Evolutionary conservation across 2,888 invertebrate species (phyloP).

Genomic region (Lasioglossum oenotherae): DNA sequence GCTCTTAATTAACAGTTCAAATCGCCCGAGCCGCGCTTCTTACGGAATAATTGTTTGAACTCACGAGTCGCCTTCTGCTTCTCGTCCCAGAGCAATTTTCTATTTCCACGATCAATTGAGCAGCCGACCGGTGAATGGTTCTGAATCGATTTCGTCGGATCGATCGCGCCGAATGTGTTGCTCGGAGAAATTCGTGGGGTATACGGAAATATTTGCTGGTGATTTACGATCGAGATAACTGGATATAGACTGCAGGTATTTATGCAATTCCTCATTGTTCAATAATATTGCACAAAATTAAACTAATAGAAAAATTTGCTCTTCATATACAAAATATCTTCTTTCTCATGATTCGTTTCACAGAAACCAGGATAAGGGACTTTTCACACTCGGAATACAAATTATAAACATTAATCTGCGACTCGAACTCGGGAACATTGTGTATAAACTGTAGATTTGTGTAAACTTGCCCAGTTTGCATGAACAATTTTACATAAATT

Average conservation of each 20-base stretch:
- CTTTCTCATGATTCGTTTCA: too few species aligned
- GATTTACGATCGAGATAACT: not conserved
- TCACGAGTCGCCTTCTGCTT: not conserved
- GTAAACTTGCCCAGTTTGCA: not conserved
- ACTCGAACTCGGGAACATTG: not conserved
- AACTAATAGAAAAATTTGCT: too few species aligned
- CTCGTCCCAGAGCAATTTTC: slow-evolving; percentile 37
- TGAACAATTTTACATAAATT: not conserved
- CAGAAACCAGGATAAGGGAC: too few species aligned
- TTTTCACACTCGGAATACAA: not conserved
- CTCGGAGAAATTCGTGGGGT: not conserved
- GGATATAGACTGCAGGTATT: not conserved
- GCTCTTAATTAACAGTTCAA: slow-evolving; percentile 56
- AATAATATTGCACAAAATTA: not conserved
- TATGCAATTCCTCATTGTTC: not conserved
- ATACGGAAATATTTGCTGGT: not conserved
- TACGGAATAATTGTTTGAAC: slow-evolving; percentile 10
- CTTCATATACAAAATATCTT: too few species aligned
- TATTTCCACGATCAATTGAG: slow-evolving; percentile 42
- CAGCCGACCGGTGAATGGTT: not conserved
- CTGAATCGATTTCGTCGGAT: slow-evolving; percentile 38
- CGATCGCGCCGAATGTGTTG: not conserved
- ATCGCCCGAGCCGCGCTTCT: slow-evolving; percentile 21
- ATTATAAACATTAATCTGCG: not conserved
- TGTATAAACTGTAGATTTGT: not conserved